Percentiles rank a stretch among this genome's conserved stretches.
Conservation (phyloP, 2,888 invertebrate genomes). For the Galerucella pusilla region DNA sequence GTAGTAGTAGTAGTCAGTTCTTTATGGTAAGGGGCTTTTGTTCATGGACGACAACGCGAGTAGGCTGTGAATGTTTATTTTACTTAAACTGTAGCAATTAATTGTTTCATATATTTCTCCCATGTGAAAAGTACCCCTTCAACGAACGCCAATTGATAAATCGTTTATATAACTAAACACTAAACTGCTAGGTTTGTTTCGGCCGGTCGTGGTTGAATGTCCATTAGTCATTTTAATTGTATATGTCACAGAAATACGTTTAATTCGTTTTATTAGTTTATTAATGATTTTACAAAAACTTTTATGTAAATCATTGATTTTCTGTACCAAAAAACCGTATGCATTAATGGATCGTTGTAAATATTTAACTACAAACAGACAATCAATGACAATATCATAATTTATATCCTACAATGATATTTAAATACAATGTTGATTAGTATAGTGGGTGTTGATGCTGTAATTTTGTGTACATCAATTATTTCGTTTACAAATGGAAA, state of each 20-base stretch:
- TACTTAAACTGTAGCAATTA: no score
- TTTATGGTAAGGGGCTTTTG: no score
- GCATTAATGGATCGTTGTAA: constrained; percentile 6
- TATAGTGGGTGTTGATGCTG: not conserved
- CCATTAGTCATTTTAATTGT: constrained; percentile 41
- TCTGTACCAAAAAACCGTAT: constrained; percentile 18
- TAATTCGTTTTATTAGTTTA: constrained; percentile 36
- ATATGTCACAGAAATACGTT: constrained; percentile 38
- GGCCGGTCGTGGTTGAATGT: constrained; percentile 29
- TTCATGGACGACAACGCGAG: no score
- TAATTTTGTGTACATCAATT: not conserved
- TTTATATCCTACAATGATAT: not conserved
- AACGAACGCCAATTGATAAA: not conserved
- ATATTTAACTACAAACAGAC: constrained; percentile 8
- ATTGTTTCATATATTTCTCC: not conserved
- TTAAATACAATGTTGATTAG: not conserved
- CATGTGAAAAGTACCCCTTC: not conserved
- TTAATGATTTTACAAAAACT: constrained; percentile 36
- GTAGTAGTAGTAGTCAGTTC: no score
- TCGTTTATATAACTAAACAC: constrained; percentile 23
- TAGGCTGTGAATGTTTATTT: no score
- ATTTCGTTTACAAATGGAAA: not conserved
- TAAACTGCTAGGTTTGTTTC: constrained; percentile 30
- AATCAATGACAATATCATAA: not conserved
- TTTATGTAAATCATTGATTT: constrained; percentile 24